Evolutionary conservation across 2,888 invertebrate species (phyloP).

Genomic region (Calephelis perditalis): DNA sequence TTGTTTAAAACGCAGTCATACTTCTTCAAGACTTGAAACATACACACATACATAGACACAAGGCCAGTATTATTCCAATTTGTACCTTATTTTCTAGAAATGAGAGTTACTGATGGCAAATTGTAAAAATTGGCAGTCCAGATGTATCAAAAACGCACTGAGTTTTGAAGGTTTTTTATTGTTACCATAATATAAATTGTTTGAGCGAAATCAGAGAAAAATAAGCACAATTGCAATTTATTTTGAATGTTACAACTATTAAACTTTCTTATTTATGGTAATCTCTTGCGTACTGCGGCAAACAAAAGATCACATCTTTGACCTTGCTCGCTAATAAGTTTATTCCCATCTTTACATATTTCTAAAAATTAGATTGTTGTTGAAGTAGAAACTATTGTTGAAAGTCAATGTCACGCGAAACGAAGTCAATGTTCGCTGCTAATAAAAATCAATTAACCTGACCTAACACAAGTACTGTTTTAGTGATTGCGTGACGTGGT

Average conservation of each 20-base stretch:
- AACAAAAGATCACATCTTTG: not conserved
- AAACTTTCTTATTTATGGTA: not conserved
- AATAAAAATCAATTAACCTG: conserved; percentile 2
- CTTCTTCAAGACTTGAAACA: no score
- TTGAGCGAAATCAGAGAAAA: not conserved
- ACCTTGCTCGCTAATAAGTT: not conserved
- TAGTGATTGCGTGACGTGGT: not conserved
- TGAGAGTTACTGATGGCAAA: not conserved
- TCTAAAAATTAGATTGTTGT: not conserved
- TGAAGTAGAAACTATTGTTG: not conserved
- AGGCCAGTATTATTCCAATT: not conserved
- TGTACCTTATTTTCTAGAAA: not conserved
- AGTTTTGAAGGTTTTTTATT: not conserved
- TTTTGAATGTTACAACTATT: not conserved
- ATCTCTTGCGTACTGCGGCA: not conserved
- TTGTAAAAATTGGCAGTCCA: not conserved
- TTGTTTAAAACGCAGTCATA: no score
- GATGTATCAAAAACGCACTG: not conserved
- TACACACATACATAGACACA: no score
- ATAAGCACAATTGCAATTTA: not conserved
- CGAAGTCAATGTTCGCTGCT: not conserved
- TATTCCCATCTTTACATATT: not conserved
- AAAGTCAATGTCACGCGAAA: not conserved
- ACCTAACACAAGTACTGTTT: conserved; percentile 2
- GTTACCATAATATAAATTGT: not conserved